Conservation (phyloP, 1,140 invertebrate genomes). For the Aphelinus atriplicis region DNA sequence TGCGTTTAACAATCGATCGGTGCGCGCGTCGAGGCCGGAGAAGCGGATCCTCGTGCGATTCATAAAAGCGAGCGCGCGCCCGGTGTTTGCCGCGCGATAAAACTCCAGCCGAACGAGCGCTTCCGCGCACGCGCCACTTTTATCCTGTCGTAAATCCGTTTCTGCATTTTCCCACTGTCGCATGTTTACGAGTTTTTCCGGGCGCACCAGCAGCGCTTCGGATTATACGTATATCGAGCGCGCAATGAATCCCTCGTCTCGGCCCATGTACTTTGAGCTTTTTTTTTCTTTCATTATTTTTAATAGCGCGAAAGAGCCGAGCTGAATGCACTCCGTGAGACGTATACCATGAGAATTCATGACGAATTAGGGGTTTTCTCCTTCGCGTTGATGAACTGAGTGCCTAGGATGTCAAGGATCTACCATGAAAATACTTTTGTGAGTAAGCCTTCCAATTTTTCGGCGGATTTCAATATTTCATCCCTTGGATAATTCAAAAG, state of each 20-base stretch:
- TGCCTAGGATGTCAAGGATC: too few species aligned
- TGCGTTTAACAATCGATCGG: conserved; percentile 31
- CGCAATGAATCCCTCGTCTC: too few species aligned
- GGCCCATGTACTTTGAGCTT: too few species aligned
- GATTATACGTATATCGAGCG: conserved; percentile 3
- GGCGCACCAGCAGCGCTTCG: background rate
- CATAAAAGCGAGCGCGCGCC: conserved; percentile 20
- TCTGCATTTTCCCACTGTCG: background rate
- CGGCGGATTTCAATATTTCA: too few species aligned
- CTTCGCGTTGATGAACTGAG: too few species aligned
- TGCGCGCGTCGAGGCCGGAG: background rate
- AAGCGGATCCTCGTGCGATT: conserved; percentile 6
- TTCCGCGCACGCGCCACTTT: conserved; percentile 23
- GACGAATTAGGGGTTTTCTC: too few species aligned
- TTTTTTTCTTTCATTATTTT: conserved; percentile 7
- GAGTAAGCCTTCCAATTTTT: too few species aligned
- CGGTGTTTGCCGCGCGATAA: conserved; percentile 1
- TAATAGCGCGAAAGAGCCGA: background rate
- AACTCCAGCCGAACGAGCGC: conserved; percentile 14
- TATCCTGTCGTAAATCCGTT: conserved; percentile 31
- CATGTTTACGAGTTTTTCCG: conserved; percentile 16
- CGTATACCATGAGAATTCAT: too few species aligned
- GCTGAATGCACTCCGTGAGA: too few species aligned
- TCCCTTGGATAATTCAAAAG: too few species aligned
- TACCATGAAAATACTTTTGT: too few species aligned